Evolutionary conservation across 2,113 vertebrate species (phyloP).

Genomic region (Pedetes capensis): DNA sequence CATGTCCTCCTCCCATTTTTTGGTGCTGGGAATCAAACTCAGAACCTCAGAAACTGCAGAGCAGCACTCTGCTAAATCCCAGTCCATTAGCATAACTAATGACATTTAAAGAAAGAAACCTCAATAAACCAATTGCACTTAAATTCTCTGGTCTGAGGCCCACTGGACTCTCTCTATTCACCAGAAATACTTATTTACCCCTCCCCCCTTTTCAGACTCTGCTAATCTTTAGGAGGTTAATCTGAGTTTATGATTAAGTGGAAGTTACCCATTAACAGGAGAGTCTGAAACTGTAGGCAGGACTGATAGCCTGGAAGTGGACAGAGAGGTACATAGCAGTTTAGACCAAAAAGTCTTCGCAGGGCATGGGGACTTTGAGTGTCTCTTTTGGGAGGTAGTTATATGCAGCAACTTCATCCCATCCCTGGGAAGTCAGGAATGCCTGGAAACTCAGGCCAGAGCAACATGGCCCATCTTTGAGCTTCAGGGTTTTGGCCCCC

Average conservation of each 20-base stretch:
- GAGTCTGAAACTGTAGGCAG: conserved; percentile 29
- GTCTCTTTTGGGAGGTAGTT: neutral
- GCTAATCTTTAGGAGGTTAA: conserved; percentile 45
- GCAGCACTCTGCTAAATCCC: too few relatives aligned
- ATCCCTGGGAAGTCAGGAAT: neutral
- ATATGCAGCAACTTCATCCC: neutral
- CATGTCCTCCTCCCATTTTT: too few relatives aligned
- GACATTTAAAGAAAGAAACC: conserved; percentile 40
- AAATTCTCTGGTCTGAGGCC: neutral
- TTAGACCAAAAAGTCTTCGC: neutral
- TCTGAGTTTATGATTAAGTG: conserved; percentile 55
- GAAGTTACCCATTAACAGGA: conserved; percentile 63
- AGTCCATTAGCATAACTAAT: neutral
- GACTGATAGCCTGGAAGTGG: neutral
- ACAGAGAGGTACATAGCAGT: neutral
- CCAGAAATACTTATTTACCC: neutral
- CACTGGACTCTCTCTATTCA: neutral
- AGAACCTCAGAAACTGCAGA: too few relatives aligned
- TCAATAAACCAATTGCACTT: neutral
- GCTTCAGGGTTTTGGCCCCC: neutral
- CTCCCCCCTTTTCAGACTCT: neutral
- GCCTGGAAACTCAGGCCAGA: neutral
- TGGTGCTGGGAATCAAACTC: too few relatives aligned
- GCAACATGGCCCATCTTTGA: neutral
- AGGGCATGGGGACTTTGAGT: neutral